Percentiles rank a stretch among this genome's conserved stretches.
Evolutionary conservation across 2,888 invertebrate species (phyloP).

Genomic region (Chloroclysta siterata): DNA sequence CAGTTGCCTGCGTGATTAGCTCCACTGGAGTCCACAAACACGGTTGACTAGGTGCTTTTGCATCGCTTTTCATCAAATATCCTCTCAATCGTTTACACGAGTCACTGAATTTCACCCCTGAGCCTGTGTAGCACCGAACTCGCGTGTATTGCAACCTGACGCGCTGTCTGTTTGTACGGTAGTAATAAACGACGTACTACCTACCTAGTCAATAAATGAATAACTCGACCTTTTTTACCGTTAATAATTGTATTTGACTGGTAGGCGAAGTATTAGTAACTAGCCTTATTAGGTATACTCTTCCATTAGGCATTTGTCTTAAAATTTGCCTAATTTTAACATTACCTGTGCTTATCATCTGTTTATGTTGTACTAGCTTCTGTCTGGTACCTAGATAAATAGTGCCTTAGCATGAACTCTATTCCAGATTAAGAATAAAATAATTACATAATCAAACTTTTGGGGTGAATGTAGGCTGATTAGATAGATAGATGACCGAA

Average conservation of each 20-base stretch:
- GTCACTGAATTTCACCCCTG: constrained; percentile 67
- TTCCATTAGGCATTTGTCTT: no score
- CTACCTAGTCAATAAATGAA: constrained; percentile 16
- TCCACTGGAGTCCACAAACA: constrained; percentile 51
- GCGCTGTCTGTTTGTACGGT: neutral
- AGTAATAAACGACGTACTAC: neutral
- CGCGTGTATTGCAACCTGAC: constrained; percentile 29
- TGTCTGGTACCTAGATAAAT: no score
- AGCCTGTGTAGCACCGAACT: constrained; percentile 26
- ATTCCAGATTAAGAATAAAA: no score
- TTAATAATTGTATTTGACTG: neutral
- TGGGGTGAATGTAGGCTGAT: no score
- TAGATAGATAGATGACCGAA: no score
- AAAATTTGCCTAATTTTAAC: no score
- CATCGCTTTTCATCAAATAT: constrained; percentile 68
- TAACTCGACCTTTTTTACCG: neutral
- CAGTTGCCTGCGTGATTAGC: constrained; percentile 66
- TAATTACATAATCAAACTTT: no score
- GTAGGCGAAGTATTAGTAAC: neutral
- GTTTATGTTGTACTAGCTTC: no score
- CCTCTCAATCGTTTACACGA: constrained; percentile 70
- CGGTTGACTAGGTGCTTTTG: constrained; percentile 73
- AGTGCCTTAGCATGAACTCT: no score
- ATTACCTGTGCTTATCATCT: no score
- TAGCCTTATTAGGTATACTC: no score